These are phyloP conservation scores for Tokudaia tokunoshimensis DNA, from an alignment of 2,797 vertebrate genomes.

Conservation along the genomic window DNA sequence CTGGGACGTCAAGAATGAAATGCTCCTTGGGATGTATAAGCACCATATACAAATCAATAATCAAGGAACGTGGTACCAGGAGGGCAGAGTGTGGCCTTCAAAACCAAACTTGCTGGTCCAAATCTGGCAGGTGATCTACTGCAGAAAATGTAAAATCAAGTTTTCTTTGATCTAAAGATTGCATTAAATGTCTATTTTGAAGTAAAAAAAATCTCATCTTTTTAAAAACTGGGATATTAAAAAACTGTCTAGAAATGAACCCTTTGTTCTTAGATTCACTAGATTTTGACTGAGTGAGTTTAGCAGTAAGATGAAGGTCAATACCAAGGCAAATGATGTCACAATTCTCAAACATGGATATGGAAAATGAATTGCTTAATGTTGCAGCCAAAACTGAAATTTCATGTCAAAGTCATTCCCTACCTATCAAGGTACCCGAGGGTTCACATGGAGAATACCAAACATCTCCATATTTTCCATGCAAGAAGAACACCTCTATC, in stretches of 20 bases:
- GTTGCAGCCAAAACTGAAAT: conserved; percentile 17
- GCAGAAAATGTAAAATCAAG: neutral
- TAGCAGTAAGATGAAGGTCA: neutral
- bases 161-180: conserved; percentile 53
- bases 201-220: neutral
- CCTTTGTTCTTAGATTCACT: neutral
- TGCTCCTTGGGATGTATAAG: conserved; percentile 44
- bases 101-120: conserved; percentile 23
- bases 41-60: conserved; percentile 23
- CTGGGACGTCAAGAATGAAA: conserved; percentile 10
- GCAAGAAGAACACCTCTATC: neutral
- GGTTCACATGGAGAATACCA: neutral
- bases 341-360: neutral
- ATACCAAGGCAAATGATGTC: neutral
- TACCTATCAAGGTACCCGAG: neutral
- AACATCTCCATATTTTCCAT: conserved; percentile 24
- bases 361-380: neutral
- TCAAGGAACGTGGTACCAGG: conserved; percentile 31
- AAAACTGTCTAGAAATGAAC: conserved; percentile 21
- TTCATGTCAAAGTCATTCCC: neutral
- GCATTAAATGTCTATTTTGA: conserved; percentile 73
- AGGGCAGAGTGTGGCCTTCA: neutral
- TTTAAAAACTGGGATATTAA: neutral
- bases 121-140: conserved; percentile 5
- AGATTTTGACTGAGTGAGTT: neutral